Conservation (phyloP, 2,888 invertebrate species). For the Plutella xylostella region DNA sequence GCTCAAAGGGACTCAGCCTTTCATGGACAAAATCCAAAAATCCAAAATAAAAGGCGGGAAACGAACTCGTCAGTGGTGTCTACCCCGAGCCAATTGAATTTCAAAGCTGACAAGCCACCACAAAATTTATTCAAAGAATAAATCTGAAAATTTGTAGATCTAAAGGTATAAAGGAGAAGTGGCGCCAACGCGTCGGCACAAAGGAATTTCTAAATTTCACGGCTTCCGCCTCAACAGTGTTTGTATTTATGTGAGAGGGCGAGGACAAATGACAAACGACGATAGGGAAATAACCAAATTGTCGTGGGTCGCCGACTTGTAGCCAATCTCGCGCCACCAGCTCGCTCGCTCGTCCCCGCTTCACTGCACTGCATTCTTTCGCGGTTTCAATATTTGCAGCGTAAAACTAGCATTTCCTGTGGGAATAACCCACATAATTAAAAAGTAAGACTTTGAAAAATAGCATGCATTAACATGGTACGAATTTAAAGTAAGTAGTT, state of each 20-base stretch:
- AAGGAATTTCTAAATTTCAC: constrained; percentile 70
- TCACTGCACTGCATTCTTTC: no score
- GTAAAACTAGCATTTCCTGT: background rate
- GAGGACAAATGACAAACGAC: constrained; percentile 62
- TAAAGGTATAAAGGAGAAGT: constrained; percentile 62
- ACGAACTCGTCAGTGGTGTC: constrained; percentile 61
- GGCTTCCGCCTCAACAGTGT: constrained; percentile 60
- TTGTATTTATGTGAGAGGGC: constrained; percentile 62
- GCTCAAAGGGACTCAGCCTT: constrained; percentile 32
- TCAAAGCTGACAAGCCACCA: constrained; percentile 66
- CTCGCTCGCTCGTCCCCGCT: no score
- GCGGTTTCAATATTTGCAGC: no score
- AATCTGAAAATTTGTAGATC: constrained; percentile 70
- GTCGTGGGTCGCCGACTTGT: constrained; percentile 20
- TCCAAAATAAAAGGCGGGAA: constrained; percentile 44
- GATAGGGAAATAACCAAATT: constrained; percentile 32
- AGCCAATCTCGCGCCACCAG: constrained; percentile 32
- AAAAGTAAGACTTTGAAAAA: background rate
- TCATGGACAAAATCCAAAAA: constrained; percentile 35
- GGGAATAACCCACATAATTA: background rate
- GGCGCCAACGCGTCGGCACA: constrained; percentile 62
- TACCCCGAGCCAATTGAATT: constrained; percentile 66
- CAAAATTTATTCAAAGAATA: constrained; percentile 70
- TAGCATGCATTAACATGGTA: background rate
- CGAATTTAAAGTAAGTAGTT: constrained; percentile 1